A percentile compares a stretch with the other conserved stretches of the same genome.
Conservation (phyloP, 2,888 invertebrate species). For the Fragum whitleyi region DNA sequence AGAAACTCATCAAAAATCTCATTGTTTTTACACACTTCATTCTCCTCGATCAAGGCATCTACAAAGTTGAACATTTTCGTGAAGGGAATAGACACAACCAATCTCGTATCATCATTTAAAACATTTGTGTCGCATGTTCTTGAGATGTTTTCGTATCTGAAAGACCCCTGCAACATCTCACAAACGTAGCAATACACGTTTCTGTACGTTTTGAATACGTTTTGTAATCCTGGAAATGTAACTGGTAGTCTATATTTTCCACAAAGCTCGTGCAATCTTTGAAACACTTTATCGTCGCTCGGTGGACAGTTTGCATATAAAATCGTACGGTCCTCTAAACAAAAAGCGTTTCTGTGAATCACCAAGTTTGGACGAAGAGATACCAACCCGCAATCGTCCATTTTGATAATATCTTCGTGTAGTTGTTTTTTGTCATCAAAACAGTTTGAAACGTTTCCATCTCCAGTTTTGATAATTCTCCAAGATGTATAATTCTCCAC, state of each 20-base stretch:
- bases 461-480: not conserved
- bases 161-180: no score
- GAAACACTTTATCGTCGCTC: not conserved
- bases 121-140: not conserved
- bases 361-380: not conserved
- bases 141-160: not conserved
- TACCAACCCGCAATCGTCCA: not conserved
- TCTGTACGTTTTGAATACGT: not conserved
- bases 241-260: conserved; percentile 1
- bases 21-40: not conserved
- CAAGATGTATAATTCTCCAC: not conserved
- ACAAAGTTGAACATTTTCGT: not conserved
- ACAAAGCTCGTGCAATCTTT: not conserved
- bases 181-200: conserved; percentile 1
- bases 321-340: not conserved
- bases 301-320: not conserved
- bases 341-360: not conserved
- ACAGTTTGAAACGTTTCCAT: no score
- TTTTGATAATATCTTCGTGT: no score
- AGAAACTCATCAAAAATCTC: not conserved
- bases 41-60: not conserved
- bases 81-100: not conserved
- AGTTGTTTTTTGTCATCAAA: no score
- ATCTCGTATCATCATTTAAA: not conserved
- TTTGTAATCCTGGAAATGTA: not conserved